phyloP scores from a whole-genome alignment of 92 coral and sea anemone genomes.

The Phymanthus crucifer region DNA sequence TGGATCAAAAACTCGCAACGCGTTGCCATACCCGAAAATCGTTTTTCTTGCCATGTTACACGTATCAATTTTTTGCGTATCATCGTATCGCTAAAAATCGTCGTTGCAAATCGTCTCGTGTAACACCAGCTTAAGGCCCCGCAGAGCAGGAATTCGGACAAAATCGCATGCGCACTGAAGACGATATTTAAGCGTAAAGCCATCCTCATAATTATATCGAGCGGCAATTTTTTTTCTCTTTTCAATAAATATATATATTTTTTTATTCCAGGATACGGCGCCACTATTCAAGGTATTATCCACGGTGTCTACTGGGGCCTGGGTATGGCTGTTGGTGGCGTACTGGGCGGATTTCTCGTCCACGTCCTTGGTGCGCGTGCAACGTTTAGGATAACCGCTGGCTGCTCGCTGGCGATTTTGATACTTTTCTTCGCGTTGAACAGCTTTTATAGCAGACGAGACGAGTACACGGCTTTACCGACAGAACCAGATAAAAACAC shows the following conservation, averaged over 20 bases:
- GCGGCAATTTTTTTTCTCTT: background rate
- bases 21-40: too few relatives aligned
- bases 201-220: background rate
- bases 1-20: too few relatives aligned
- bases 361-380: constrained; percentile 80
- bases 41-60: too few relatives aligned
- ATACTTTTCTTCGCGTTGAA: constrained; percentile 64
- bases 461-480: constrained; percentile 17
- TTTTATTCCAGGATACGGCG: constrained; percentile 63
- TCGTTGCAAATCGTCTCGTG: too few relatives aligned
- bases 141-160: too few relatives aligned
- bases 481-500: background rate
- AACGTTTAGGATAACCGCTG: constrained; percentile 79
- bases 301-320: constrained; percentile 96
- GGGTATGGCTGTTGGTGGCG: constrained; percentile 91
- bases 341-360: constrained; percentile 73
- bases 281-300: constrained; percentile 85
- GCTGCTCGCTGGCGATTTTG: constrained; percentile 61
- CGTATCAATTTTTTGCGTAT: too few relatives aligned
- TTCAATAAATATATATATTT: background rate
- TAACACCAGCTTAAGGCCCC: too few relatives aligned
- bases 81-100: too few relatives aligned
- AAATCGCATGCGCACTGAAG: too few relatives aligned
- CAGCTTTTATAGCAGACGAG: constrained; percentile 46
- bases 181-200: too few relatives aligned